These are phyloP conservation scores for Taxidea taxus DNA, from an alignment of 2,113 vertebrate genomes.

Conservation along the genomic window DNA sequence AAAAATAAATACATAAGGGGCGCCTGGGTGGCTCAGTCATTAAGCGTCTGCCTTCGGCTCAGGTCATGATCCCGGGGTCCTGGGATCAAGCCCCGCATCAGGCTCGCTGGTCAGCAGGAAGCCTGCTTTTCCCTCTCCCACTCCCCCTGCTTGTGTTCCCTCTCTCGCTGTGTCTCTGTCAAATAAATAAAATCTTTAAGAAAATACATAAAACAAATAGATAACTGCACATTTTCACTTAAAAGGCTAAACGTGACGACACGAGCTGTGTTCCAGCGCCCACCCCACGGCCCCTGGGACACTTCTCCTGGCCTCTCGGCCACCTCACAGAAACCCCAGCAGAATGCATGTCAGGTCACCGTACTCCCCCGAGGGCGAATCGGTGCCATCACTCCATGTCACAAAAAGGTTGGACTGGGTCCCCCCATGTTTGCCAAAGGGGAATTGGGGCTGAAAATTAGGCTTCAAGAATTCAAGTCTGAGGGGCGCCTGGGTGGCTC, in stretches of 20 bases:
- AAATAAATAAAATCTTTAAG: too few species aligned
- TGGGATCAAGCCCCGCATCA: too few species aligned
- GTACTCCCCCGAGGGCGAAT: not conserved
- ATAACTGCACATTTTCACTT: too few species aligned
- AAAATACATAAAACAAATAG: not conserved
- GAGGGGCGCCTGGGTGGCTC: too few species aligned
- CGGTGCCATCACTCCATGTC: fast-evolving
- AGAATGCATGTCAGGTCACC: fast-evolving
- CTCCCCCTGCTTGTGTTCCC: too few species aligned
- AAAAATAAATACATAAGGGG: too few species aligned
- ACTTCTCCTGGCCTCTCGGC: fast-evolving
- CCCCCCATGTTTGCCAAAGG: not conserved
- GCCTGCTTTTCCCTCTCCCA: too few species aligned
- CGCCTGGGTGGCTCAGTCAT: too few species aligned
- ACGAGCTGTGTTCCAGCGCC: fast-evolving
- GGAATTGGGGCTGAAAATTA: not conserved
- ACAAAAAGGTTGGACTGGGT: not conserved
- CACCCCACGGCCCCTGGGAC: fast-evolving
- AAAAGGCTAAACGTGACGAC: fast-evolving
- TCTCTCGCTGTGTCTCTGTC: too few species aligned
- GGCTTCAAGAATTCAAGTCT: not conserved
- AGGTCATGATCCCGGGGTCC: too few species aligned
- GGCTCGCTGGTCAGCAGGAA: too few species aligned
- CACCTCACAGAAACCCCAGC: not conserved
- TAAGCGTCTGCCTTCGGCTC: too few species aligned